phyloP scores from a whole-genome alignment of 2,113 vertebrate genomes.

The Cottus gobio region DNA sequence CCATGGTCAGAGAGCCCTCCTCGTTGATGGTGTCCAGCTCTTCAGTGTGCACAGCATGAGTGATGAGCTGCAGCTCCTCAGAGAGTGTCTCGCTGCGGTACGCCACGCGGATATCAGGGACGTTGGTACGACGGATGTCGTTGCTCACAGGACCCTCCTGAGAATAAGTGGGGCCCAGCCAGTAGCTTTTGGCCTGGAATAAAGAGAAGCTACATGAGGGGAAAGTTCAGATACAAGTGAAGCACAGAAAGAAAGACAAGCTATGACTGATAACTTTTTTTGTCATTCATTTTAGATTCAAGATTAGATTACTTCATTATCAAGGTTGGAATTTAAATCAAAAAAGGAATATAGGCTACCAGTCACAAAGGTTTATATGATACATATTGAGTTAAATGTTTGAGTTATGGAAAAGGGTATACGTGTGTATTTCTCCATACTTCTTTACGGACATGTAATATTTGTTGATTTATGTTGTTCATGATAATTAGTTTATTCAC shows the following conservation, averaged over 20 bases:
- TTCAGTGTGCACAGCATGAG: constrained; percentile 88
- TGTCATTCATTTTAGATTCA: not conserved
- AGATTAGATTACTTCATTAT: not conserved
- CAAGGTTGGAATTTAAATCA: too few relatives aligned
- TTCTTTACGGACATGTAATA: too few relatives aligned
- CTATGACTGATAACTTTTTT: not conserved
- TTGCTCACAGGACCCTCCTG: constrained; percentile 90
- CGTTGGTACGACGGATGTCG: constrained; percentile 94
- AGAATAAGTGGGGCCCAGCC: constrained; percentile 89
- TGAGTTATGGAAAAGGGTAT: too few relatives aligned
- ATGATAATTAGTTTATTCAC: too few relatives aligned
- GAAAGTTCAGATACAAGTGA: not conserved
- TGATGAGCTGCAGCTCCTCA: constrained; percentile 94
- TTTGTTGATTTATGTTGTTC: too few relatives aligned
- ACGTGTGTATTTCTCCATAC: too few relatives aligned
- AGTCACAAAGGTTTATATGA: too few relatives aligned
- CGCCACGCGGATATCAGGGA: constrained; percentile 92
- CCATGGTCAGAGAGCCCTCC: constrained; percentile 83
- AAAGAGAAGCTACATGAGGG: not conserved
- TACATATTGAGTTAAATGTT: too few relatives aligned
- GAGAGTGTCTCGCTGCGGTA: constrained; percentile 92
- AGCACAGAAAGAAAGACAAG: not conserved
- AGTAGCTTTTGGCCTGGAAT: constrained; percentile 91
- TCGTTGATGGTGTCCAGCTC: constrained; percentile 87
- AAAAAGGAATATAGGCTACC: too few relatives aligned